Evolutionary conservation across 2,888 invertebrate species (phyloP).

Genomic region (Ecliptopera silaceata): DNA sequence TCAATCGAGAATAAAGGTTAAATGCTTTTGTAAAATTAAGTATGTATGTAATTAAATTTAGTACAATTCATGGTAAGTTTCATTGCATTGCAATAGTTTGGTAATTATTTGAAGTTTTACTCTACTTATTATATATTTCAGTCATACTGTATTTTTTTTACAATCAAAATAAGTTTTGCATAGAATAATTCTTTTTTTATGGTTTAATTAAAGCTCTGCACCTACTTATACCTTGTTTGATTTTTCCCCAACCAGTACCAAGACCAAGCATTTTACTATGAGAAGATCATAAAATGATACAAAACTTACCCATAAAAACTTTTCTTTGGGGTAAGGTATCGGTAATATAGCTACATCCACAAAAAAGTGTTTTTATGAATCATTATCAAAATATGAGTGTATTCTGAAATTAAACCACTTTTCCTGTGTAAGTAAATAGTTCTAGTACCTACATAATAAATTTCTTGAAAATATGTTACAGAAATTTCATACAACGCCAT

Average conservation of each 20-base stretch:
- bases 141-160: not conserved
- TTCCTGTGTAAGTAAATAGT: no score
- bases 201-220: constrained; percentile 15
- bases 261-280: not conserved
- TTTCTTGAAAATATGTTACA: no score
- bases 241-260: not conserved
- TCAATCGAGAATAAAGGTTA: not conserved
- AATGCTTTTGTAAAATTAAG: not conserved
- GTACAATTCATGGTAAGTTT: not conserved
- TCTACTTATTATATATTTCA: not conserved
- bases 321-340: no score
- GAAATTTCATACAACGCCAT: no score
- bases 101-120: not conserved
- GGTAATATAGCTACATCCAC: no score
- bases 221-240: not conserved
- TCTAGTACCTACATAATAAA: no score
- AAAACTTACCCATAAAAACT: no score
- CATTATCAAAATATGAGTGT: no score
- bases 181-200: not conserved
- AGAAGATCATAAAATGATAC: no score
- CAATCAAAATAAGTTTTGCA: not conserved
- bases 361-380: no score
- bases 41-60: not conserved
- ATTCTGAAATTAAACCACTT: no score
- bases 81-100: not conserved